These are phyloP conservation scores for Natrix natrix DNA, from an alignment of 2,797 vertebrate genomes.

Conservation along the genomic window DNA sequence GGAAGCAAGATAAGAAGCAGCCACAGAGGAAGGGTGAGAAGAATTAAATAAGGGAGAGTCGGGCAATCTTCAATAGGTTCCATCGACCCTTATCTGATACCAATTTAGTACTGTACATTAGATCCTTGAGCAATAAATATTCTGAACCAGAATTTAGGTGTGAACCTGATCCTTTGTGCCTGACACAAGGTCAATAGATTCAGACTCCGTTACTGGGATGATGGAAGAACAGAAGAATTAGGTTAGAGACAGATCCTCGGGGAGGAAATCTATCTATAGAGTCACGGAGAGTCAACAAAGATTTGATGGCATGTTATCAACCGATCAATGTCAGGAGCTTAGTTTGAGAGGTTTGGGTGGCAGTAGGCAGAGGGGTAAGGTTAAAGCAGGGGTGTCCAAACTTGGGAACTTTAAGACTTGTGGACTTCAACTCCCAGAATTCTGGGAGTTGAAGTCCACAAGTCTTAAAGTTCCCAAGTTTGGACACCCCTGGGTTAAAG, in stretches of 20 bases:
- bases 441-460: too few relatives aligned
- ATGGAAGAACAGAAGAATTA: neutral
- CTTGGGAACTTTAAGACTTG: too few relatives aligned
- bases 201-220: neutral
- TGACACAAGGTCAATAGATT: neutral
- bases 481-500: too few relatives aligned
- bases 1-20: neutral
- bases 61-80: neutral
- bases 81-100: neutral
- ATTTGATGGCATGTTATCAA: neutral
- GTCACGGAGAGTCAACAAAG: neutral
- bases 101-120: neutral
- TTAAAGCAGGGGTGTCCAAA: too few relatives aligned
- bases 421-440: too few relatives aligned
- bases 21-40: neutral
- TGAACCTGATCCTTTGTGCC: neutral
- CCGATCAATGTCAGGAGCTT: neutral
- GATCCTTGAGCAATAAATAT: neutral
- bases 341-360: neutral
- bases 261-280: neutral
- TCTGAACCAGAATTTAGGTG: neutral
- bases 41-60: neutral
- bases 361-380: neutral
- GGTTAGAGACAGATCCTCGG: neutral
- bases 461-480: too few relatives aligned